Conservation (phyloP, 2,113 vertebrate genomes). For the Phasianus colchicus region DNA sequence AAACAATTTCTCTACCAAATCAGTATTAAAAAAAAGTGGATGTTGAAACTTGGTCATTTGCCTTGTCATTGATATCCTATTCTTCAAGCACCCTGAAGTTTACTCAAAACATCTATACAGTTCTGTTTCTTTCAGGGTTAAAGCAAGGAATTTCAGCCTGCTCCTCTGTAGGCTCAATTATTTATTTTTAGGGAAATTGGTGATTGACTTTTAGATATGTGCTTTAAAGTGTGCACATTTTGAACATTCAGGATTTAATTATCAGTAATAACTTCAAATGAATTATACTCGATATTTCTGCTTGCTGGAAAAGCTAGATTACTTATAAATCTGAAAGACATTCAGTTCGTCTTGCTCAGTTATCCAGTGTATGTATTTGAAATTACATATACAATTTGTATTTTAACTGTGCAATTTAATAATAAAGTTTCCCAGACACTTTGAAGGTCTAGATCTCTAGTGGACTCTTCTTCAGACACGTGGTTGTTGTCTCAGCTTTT, state of each 20-base stretch:
- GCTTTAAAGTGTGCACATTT: background rate
- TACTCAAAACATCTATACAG: background rate
- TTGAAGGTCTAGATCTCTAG: background rate
- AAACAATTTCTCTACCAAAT: background rate
- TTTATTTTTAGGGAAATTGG: conserved; percentile 10
- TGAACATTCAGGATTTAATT: conserved; percentile 17
- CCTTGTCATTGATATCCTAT: background rate
- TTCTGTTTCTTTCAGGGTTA: background rate
- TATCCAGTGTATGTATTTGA: background rate
- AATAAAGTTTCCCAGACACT: background rate
- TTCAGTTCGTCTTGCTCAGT: background rate
- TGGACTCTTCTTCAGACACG: background rate
- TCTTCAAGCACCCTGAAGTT: background rate
- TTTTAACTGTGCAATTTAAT: conserved; percentile 36
- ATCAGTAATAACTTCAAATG: background rate
- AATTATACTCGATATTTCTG: background rate
- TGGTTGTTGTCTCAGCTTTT: background rate
- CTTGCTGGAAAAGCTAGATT: background rate
- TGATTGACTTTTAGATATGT: background rate
- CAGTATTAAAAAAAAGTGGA: background rate
- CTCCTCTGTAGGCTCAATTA: background rate
- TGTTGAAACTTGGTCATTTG: background rate
- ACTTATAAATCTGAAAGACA: background rate
- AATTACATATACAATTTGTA: background rate
- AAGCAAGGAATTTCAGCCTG: background rate